Percentiles rank a stretch among this genome's conserved stretches.
Conservation (phyloP, 1,140 invertebrate genomes). For the Mya arenaria region DNA sequence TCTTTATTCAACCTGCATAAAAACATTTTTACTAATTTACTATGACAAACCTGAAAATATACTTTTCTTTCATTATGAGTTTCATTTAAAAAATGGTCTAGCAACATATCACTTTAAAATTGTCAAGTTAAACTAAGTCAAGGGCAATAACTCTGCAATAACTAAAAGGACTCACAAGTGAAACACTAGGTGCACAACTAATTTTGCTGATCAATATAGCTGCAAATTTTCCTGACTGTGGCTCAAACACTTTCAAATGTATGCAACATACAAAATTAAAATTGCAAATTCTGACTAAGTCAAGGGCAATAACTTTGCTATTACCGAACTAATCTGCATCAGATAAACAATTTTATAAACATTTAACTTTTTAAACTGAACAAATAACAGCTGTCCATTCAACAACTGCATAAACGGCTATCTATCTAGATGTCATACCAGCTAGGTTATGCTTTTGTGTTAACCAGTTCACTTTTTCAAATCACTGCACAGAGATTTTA, state of each 20-base stretch:
- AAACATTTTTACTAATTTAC: background rate
- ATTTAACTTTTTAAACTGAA: background rate
- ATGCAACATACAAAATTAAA: background rate
- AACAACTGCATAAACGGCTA: background rate
- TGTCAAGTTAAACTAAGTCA: background rate
- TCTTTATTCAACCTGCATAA: background rate
- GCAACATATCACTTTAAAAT: background rate
- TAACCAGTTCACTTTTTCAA: conserved; percentile 15
- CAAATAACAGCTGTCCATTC: conserved; percentile 7
- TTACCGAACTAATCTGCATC: background rate
- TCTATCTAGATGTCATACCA: background rate
- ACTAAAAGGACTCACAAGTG: background rate
- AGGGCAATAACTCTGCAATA: background rate
- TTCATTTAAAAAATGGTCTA: background rate
- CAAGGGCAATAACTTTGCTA: background rate
- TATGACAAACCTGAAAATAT: background rate
- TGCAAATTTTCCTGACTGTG: background rate
- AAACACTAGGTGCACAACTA: conserved; percentile 10
- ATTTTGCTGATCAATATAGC: background rate
- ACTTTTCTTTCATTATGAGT: background rate
- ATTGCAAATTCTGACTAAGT: background rate
- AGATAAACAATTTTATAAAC: background rate
- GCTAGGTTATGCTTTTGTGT: conserved; percentile 1
- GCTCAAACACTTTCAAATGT: background rate
- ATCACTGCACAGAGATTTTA: conserved; percentile 1